phyloP scores from a whole-genome alignment of 37 sponge, comb jelly and placozoan species.

The Hexactinellida sp. region DNA sequence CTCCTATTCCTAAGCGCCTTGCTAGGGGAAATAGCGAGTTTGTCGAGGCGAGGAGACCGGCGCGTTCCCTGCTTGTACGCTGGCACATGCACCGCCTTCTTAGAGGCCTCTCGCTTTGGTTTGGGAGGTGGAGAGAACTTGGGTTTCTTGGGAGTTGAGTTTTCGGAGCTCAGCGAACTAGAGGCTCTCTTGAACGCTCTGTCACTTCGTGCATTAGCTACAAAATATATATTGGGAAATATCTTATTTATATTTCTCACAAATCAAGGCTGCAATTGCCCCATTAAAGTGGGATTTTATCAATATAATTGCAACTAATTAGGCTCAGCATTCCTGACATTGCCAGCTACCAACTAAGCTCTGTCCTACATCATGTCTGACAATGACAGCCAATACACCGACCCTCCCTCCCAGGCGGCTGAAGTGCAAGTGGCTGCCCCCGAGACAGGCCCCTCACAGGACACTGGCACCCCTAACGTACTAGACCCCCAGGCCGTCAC shows the following conservation, averaged over 20 bases:
- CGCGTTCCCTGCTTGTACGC: background rate
- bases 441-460: background rate
- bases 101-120: background rate
- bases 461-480: background rate
- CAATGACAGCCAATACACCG: background rate
- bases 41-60: background rate
- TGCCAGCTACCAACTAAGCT: background rate
- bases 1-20: background rate
- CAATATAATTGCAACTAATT: too few relatives aligned
- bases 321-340: too few relatives aligned
- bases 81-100: background rate
- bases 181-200: background rate
- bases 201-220: too few relatives aligned
- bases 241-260: too few relatives aligned
- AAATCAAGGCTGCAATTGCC: too few relatives aligned
- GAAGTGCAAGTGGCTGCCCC: background rate
- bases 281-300: too few relatives aligned
- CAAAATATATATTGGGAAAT: too few relatives aligned
- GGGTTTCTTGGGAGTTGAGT: background rate
- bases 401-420: background rate
- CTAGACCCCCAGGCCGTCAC: background rate
- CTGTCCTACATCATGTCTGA: background rate
- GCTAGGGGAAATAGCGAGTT: background rate
- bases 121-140: background rate
- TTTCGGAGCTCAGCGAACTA: background rate